phyloP scores from a whole-genome alignment of 2,888 invertebrate species.

The Calameuta idolon region DNA sequence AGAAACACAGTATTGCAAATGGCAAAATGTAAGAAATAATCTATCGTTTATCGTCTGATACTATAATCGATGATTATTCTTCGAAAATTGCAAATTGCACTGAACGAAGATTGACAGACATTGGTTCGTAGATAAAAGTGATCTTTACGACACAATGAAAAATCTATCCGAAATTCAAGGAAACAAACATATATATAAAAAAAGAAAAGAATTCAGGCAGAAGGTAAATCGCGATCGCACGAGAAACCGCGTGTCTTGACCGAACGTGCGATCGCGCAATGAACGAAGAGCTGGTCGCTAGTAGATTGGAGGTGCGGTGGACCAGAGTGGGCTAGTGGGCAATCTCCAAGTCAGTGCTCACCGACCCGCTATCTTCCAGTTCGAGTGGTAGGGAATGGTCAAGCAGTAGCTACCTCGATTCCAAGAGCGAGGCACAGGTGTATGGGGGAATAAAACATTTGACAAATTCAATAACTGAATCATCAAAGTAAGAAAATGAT shows the following conservation, averaged over 20 bases:
- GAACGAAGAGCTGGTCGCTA: slow-evolving; percentile 44
- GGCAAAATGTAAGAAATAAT: background rate
- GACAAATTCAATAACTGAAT: slow-evolving; percentile 13
- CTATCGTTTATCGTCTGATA: background rate
- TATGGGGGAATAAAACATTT: slow-evolving; percentile 17
- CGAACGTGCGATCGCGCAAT: slow-evolving; percentile 18
- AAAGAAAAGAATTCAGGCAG: slow-evolving; percentile 23
- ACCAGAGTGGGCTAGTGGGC: slow-evolving; percentile 45
- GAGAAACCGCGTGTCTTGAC: slow-evolving; percentile 28
- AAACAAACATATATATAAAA: background rate
- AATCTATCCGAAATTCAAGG: background rate
- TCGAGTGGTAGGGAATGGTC: slow-evolving; percentile 37
- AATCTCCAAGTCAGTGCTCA: slow-evolving; percentile 31
- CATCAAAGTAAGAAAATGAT: background rate
- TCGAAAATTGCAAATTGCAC: background rate
- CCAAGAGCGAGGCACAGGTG: slow-evolving; percentile 14
- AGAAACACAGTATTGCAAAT: background rate
- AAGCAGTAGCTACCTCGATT: slow-evolving; percentile 26
- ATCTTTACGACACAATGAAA: background rate
- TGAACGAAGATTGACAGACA: background rate
- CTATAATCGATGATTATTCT: background rate
- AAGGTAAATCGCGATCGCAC: slow-evolving; percentile 40
- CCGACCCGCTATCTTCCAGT: slow-evolving; percentile 6
- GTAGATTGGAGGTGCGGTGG: slow-evolving; percentile 56
- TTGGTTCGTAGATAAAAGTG: background rate